These are phyloP conservation scores for Drosophila paramelanica DNA, from an alignment of 2,888 invertebrate species.

Conservation along the genomic window DNA sequence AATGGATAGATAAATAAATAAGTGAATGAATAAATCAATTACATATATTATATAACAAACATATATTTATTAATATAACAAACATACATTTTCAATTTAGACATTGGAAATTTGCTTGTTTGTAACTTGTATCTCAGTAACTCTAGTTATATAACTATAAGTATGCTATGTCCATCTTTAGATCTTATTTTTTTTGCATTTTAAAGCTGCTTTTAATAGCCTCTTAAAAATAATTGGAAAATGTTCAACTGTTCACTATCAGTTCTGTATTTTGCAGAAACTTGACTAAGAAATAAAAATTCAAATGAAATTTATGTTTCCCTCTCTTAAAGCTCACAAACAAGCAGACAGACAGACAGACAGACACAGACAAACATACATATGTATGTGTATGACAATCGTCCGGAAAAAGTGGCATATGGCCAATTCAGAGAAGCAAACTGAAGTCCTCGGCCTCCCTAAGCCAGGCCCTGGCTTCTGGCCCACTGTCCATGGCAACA, in stretches of 20 bases:
- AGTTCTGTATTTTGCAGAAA: not conserved
- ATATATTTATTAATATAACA: too few relatives aligned
- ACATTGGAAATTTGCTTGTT: too few relatives aligned
- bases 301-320: constrained; percentile 46
- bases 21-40: too few relatives aligned
- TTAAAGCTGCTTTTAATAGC: constrained; percentile 2
- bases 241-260: too few relatives aligned
- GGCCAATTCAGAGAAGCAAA: constrained; percentile 13
- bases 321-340: constrained; percentile 36
- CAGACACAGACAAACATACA: not conserved
- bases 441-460: constrained; percentile 2
- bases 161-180: too few relatives aligned
- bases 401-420: too few relatives aligned
- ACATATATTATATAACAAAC: too few relatives aligned
- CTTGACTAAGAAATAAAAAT: constrained; percentile 29
- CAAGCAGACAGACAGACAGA: not conserved
- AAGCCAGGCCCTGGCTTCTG: not conserved
- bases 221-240: not conserved
- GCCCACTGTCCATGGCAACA: constrained; percentile 2
- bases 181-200: too few relatives aligned
- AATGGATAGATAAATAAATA: too few relatives aligned
- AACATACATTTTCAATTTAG: too few relatives aligned
- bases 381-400: constrained; percentile 6
- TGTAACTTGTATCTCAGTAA: too few relatives aligned
- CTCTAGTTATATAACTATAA: too few relatives aligned